phyloP scores from a whole-genome alignment of 2,888 invertebrate species.

The Hecatera dysodea region DNA sequence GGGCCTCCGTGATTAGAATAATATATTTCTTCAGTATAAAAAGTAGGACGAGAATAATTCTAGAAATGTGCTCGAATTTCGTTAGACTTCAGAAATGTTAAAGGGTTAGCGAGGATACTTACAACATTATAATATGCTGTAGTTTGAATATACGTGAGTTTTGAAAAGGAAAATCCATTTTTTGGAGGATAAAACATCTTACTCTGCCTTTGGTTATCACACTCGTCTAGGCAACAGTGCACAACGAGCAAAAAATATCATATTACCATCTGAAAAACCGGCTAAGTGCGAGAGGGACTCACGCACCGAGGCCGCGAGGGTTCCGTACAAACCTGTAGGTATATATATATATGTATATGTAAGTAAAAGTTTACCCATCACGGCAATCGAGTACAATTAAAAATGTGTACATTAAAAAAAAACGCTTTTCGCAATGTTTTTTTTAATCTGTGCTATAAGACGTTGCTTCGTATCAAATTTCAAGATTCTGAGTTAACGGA shows the following conservation, averaged over 20 bases:
- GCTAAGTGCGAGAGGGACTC: too few relatives aligned
- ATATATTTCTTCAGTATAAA: constrained; percentile 54
- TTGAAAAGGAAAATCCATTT: constrained; percentile 19
- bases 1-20: constrained; percentile 67
- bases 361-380: too few relatives aligned
- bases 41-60: constrained; percentile 37
- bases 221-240: too few relatives aligned
- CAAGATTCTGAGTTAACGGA: too few relatives aligned
- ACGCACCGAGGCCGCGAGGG: too few relatives aligned
- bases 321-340: too few relatives aligned
- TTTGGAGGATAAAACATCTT: background rate
- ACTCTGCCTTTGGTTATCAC: background rate
- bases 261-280: background rate
- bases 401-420: too few relatives aligned
- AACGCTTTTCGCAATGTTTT: too few relatives aligned
- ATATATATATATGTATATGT: too few relatives aligned
- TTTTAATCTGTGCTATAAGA: too few relatives aligned
- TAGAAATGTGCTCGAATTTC: constrained; percentile 43
- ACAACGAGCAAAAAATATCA: background rate
- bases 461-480: too few relatives aligned
- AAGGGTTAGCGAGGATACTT: constrained; percentile 35
- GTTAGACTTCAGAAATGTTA: constrained; percentile 36
- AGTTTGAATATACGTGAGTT: constrained; percentile 26
- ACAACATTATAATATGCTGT: constrained; percentile 28
- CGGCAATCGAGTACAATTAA: too few relatives aligned